Base-by-base conservation (phyloP, 2,888 invertebrate species). In the Orthosia cruda region DNA sequence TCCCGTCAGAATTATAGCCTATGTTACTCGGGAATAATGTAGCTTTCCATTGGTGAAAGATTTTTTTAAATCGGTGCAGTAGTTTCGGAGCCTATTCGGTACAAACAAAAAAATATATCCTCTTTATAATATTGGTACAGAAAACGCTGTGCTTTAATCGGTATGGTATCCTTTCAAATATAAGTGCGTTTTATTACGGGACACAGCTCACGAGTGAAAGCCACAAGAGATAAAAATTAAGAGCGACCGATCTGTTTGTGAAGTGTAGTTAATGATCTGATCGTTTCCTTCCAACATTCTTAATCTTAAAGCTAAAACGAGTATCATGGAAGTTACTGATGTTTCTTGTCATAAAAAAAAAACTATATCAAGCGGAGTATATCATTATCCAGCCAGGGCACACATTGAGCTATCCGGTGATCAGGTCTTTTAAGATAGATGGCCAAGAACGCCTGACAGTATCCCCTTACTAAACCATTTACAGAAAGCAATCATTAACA, bases 391-490 rank as follows among this genome's bases (percentile, higher is more conserved):
- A 40, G 23, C n/a, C 55, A 15, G 20, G 49, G 50, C 7, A 45
- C 49, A 45, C 50, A 75, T 57, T 45, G 23, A 45, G 12, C 20
- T 50, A 74, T 74, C 75, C 75, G 75, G 74, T 26, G 40, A 50
- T 50, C 64, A 74, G n/a, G 23, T 40, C n/a, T 71, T 71, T 26
- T 59, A 59, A 72, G 71, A 45, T 23, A n/a, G 18, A 20, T 57
- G 40, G 13, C n/a, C 57, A 57, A 71, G 52, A 54, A 32, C 40
- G 61, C 32, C 40, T 40, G 73, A 57, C 49, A 55, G 32, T 23
- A 20, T 2, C 1, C 73, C 55, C 63, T 57, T 72, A 73, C 32
- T 26, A n/a, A 16, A 20, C 55, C 40, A 26, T 74, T 20, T 49
- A 73, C 9, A 73, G 49, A 73, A 57, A 74, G 62, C 40, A 62